Evolutionary conservation across 2,888 invertebrate genomes (phyloP), one percentile per base, ranked within the genome.

Genomic region (Orchesella flavescens): DNA sequence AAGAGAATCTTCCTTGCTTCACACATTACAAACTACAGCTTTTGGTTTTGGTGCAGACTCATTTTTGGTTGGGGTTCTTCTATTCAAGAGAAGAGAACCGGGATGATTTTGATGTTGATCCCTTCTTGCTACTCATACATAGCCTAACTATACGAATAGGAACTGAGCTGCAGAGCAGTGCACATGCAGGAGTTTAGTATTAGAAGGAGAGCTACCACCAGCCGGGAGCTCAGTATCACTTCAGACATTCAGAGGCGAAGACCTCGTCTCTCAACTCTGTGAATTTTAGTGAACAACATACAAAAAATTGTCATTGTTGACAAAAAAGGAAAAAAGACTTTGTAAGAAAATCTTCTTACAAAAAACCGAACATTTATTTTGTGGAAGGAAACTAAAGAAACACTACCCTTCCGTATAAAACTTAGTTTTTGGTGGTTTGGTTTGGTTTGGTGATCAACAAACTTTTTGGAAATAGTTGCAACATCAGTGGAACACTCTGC

Each of bases 201-300:
- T 81, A 81, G 59, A 81, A 61, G 74, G 49, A 74, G 63, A 69
- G 69, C 69, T 61, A 81, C 61, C 53, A 63, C 84, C 63, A 75
- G 49, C 85, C 84, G 78, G 82, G 84, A 82, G 73, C 85, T 86
- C 85, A 86, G 85, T 86, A 81, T 84, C 78, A 86, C 63, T 75
- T 71, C 17, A 81, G 81, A 81, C 68, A 21, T 53, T 63, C 61
- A 74, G 69, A 59, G 75, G 74, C 74, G 53, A 68, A 24, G 75
- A 75, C 69, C 75, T 81, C 81, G 81, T 75, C 81, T 81, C 81
- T 63, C 34, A 59, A 57, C 17, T 61, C 23, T 21, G 15, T 69
- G 24, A n/a, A 55, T 44, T 75, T 19, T 66, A 53, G 65, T 65
- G 75, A 59, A 61, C 59, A 72, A 59, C 44, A 24, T 49, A 46